Base-by-base conservation (phyloP, 2,797 vertebrate genomes). In the Neomorphus geoffroyi region DNA sequence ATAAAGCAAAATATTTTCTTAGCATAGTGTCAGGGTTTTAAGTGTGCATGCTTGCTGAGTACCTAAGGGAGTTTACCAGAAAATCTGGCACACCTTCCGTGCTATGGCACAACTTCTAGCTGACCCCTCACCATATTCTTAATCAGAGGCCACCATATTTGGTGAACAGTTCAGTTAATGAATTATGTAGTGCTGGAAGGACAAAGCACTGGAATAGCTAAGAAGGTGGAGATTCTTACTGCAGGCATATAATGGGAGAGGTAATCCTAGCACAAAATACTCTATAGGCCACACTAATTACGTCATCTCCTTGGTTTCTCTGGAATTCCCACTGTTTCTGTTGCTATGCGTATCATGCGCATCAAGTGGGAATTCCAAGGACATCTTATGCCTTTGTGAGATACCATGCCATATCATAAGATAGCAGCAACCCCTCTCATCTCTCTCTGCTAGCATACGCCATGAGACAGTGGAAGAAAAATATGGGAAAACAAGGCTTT, bases 301-400 rank as follows among this genome's bases (percentile, higher is more conserved):
- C 27, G 22, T 39, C 6, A 64, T 8, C 2, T 23, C 11, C 1
- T 3, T 66, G 60, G 13, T 43, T 80, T 11, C 37, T 80, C 56
- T 91, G 67, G n/a, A 56, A 10, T 23, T 43, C 26, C 22, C 4
- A 0, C 27, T 23, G 30, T 22, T 91, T 16, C 58, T 66, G 15
- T 35, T 50, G 50, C 62, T 69, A 13, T 22, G 35, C 1, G 2
- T 57, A 30, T 64, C 32, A 1, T 0, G 0, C 2, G 3, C 13
- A 9, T 28, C 26, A 8, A 6, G 33, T 37, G 45, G 45, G 90
- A 77, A 66, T 70, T 90, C 65, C 51, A 60, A 48, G 53, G 64
- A 32, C 14, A 4, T 10, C 13, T 54, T 13, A 5, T 53, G 88
- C 30, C 23, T 74, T 24, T 45, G 32, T 60, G 30, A 60, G 57